Percentiles rank a stretch among this genome's conserved stretches.
Conservation (phyloP, 2,888 invertebrate species). For the Pachydiplax longipennis region DNA sequence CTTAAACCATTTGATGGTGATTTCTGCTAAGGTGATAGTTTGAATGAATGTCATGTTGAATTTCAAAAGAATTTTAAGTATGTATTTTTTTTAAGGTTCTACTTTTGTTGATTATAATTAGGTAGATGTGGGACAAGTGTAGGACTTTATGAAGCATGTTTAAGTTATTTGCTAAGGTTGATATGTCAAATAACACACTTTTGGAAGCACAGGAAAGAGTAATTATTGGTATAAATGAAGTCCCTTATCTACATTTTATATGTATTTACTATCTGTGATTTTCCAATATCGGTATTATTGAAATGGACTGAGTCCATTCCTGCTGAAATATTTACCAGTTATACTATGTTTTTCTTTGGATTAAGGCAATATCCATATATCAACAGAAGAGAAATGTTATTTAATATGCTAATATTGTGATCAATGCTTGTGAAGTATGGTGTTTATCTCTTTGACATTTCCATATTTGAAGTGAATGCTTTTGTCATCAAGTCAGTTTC, state of each 20-base stretch:
- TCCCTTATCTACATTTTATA: neutral
- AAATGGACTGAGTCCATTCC: neutral
- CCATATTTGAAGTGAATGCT: neutral
- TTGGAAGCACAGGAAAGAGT: neutral
- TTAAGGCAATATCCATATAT: neutral
- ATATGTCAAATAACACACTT: neutral
- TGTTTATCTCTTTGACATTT: neutral
- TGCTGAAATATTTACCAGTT: neutral
- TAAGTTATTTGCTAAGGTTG: neutral
- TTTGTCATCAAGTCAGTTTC: neutral
- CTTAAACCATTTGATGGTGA: neutral
- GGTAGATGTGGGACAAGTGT: neutral
- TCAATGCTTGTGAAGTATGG: neutral
- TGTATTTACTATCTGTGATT: slow-evolving; percentile 42
- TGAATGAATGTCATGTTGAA: neutral
- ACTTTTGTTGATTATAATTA: neutral
- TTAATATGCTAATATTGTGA: neutral
- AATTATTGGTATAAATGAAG: neutral
- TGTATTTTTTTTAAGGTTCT: neutral
- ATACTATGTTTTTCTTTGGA: neutral
- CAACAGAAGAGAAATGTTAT: neutral
- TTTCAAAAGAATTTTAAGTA: neutral
- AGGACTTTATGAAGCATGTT: neutral
- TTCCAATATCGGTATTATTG: neutral
- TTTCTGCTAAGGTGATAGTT: neutral